These are phyloP conservation scores for Pachyrhynchus sulphureomaculatus DNA, from an alignment of 1,140 invertebrate species.

Conservation along the genomic window DNA sequence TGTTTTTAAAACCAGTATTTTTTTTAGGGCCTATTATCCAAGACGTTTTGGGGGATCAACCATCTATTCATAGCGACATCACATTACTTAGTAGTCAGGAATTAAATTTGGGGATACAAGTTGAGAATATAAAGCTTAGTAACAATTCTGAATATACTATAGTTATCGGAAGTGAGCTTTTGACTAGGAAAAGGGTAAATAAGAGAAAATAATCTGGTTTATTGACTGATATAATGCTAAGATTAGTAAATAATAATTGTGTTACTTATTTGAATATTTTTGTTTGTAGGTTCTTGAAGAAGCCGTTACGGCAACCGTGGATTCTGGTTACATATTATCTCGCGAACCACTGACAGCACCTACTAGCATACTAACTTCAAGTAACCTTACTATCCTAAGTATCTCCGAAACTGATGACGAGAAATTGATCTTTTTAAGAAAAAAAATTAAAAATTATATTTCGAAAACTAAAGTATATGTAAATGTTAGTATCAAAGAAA, in stretches of 20 bases:
- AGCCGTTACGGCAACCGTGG: slow-evolving; percentile 49
- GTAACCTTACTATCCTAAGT: slow-evolving; percentile 51
- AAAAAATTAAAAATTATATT: too few relatives aligned
- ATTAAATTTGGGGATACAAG: slow-evolving; percentile 56
- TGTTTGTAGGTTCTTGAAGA: slow-evolving; percentile 49
- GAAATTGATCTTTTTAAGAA: slow-evolving; percentile 50
- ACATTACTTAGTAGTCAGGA: slow-evolving; percentile 53
- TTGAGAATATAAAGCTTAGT: slow-evolving; percentile 63
- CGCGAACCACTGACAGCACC: slow-evolving; percentile 50
- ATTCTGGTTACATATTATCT: slow-evolving; percentile 55
- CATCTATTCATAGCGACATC: slow-evolving; percentile 63
- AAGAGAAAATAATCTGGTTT: too few relatives aligned
- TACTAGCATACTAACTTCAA: slow-evolving; percentile 9
- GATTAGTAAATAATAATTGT: too few relatives aligned
- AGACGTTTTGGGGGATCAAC: slow-evolving; percentile 58
- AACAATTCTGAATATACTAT: slow-evolving; percentile 60
- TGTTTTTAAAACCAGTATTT: too few relatives aligned
- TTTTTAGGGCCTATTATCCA: slow-evolving; percentile 56
- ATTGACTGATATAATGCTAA: too few relatives aligned
- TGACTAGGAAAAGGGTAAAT: too few relatives aligned
- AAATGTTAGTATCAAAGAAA: slow-evolving; percentile 1
- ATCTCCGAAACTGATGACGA: slow-evolving; percentile 52
- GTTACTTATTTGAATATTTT: too few relatives aligned
- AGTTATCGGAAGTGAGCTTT: slow-evolving; percentile 55
- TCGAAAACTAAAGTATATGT: slow-evolving; percentile 9